A percentile compares a stretch with the other conserved stretches of the same genome.
These are phyloP conservation scores for Bufotes viridis DNA, from an alignment of 2,797 vertebrate species.

Conservation along the genomic window DNA sequence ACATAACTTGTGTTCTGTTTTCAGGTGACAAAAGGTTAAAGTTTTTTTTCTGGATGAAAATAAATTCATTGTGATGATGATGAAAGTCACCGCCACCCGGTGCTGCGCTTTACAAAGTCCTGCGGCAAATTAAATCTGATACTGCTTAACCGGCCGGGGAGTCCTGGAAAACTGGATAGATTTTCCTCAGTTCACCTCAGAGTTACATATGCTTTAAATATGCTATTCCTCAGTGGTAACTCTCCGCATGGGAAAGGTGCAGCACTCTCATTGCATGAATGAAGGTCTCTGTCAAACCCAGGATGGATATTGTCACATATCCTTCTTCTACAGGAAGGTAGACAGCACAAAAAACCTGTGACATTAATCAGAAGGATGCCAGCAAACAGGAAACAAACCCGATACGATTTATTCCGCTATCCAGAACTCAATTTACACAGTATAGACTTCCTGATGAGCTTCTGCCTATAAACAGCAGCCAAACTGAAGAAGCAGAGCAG, in stretches of 20 bases:
- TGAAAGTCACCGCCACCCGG: background rate
- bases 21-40: conserved; percentile 38
- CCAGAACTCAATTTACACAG: background rate
- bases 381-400: background rate
- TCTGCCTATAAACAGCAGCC: background rate
- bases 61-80: conserved; percentile 22
- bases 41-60: conserved; percentile 34
- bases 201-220: conserved; percentile 38
- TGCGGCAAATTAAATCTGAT: conserved; percentile 41
- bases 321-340: conserved; percentile 15
- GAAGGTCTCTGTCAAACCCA: background rate
- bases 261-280: background rate
- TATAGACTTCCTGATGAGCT: background rate
- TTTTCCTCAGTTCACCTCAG: conserved; percentile 29
- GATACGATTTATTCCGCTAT: background rate
- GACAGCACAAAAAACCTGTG: conserved; percentile 28
- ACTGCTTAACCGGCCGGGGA: conserved; percentile 17
- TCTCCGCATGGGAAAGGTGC: background rate
- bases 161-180: conserved; percentile 24
- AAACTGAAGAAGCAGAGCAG: background rate
- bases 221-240: conserved; percentile 10
- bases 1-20: conserved; percentile 26
- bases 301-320: conserved; percentile 25
- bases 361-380: background rate
- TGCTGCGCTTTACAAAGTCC: conserved; percentile 25